These are phyloP conservation scores for Xanthia icteritia DNA, from an alignment of 2,888 invertebrate species.

Conservation along the genomic window DNA sequence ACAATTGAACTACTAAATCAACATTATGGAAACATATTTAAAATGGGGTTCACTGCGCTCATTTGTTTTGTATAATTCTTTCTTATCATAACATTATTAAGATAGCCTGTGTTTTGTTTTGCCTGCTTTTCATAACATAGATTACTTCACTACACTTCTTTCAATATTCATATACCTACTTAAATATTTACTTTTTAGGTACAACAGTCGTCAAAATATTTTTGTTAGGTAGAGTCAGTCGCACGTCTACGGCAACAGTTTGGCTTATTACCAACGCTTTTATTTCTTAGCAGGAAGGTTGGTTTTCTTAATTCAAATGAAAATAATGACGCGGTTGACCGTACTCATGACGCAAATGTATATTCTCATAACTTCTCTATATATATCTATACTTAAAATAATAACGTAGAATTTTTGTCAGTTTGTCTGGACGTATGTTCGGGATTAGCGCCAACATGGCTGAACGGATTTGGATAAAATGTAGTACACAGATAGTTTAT, in stretches of 20 bases:
- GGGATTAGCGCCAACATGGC: too few species aligned
- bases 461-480: too few species aligned
- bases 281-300: background rate
- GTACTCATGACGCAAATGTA: too few species aligned
- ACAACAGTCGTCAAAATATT: too few species aligned
- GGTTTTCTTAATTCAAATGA: background rate
- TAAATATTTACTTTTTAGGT: background rate
- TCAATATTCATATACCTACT: background rate
- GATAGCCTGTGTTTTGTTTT: conserved; percentile 15
- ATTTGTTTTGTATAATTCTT: background rate
- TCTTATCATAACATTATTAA: conserved; percentile 8
- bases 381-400: too few species aligned
- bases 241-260: background rate
- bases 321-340: background rate
- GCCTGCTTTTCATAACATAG: background rate
- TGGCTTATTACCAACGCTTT: background rate
- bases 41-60: background rate
- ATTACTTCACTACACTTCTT: background rate
- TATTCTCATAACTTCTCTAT: background rate
- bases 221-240: background rate
- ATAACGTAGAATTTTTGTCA: too few species aligned
- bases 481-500: too few species aligned
- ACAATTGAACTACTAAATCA: too few species aligned
- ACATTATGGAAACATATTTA: background rate
- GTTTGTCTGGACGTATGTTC: too few species aligned